A percentile compares a stretch with the other conserved stretches of the same genome.
Evolutionary conservation across 2,888 invertebrate species (phyloP).

Genomic region (Drosophila engyochracea): DNA sequence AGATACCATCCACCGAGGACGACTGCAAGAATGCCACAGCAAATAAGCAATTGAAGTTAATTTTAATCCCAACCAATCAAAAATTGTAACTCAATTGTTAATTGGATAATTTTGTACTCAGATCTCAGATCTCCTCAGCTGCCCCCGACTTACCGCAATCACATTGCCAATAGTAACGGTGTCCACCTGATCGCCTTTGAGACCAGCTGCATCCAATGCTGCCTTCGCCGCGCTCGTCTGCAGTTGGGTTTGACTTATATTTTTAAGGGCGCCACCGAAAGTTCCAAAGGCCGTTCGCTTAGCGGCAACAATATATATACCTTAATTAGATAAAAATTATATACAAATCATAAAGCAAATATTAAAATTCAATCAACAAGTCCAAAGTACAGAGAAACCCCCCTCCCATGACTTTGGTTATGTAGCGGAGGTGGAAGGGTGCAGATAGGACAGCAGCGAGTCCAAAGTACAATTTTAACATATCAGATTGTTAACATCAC

Average conservation of each 20-base stretch:
- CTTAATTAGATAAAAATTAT: conserved; percentile 85
- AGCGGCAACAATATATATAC: conserved; percentile 96
- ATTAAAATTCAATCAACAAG: conserved; percentile 42
- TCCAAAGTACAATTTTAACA: conserved; percentile 70
- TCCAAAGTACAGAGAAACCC: conserved; percentile 47
- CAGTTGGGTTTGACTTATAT: conserved; percentile 91
- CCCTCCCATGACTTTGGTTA: neutral
- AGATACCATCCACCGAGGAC: conserved; percentile 93
- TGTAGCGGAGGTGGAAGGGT: conserved; percentile 1
- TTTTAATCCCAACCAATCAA: neutral
- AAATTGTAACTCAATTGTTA: neutral
- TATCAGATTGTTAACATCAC: conserved; percentile 6
- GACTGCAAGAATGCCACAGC: conserved; percentile 85
- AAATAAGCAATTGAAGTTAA: neutral
- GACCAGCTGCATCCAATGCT: conserved; percentile 91
- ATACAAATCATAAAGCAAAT: conserved; percentile 27
- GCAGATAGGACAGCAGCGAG: conserved; percentile 61
- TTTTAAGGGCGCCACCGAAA: conserved; percentile 93
- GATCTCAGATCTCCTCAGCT: neutral
- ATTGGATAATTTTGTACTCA: neutral
- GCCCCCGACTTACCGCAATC: conserved; percentile 88
- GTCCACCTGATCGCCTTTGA: conserved; percentile 95
- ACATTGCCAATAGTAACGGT: conserved; percentile 96
- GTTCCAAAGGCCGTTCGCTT: conserved; percentile 99
- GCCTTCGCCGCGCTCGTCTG: conserved; percentile 93